These are phyloP conservation scores for Mythimna pallens DNA, from an alignment of 2,888 invertebrate species.

Conservation along the genomic window DNA sequence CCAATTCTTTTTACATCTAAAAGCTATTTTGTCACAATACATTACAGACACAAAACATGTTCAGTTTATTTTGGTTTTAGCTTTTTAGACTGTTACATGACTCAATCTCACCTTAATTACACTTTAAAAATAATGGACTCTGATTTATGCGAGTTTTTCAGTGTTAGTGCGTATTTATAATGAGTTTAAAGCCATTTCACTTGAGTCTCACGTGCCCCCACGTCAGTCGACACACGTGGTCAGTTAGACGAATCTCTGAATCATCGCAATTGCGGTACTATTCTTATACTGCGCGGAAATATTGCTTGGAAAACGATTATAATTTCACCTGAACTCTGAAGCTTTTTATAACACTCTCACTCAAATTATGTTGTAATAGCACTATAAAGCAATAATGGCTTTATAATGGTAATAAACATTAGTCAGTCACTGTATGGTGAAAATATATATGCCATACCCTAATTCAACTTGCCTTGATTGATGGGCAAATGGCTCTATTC, in stretches of 20 bases:
- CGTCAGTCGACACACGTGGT: slow-evolving; percentile 64
- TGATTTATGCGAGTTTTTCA: slow-evolving; percentile 54
- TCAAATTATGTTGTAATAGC: neutral
- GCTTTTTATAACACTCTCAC: slow-evolving; percentile 15
- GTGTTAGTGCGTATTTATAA: slow-evolving; percentile 52
- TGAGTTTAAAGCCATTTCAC: slow-evolving; percentile 66
- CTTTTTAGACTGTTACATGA: slow-evolving; percentile 40
- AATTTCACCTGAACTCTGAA: slow-evolving; percentile 32
- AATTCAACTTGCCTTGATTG: neutral
- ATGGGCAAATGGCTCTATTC: neutral
- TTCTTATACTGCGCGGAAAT: slow-evolving; percentile 50
- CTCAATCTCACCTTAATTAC: slow-evolving; percentile 52
- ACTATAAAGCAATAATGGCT: slow-evolving; percentile 1
- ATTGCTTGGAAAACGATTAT: slow-evolving; percentile 36
- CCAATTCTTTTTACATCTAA: slow-evolving; percentile 48
- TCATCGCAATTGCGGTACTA: slow-evolving; percentile 58
- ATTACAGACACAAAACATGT: slow-evolving; percentile 22
- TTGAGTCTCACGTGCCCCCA: slow-evolving; percentile 65
- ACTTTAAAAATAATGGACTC: slow-evolving; percentile 43
- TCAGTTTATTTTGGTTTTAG: slow-evolving; percentile 46
- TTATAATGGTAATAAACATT: neutral
- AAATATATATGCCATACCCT: neutral
- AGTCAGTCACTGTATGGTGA: neutral
- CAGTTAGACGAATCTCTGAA: slow-evolving; percentile 60
- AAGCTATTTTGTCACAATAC: slow-evolving; percentile 41